These are phyloP conservation scores for human DNA, from an alignment of 2,113 vertebrate genomes.

Conservation along the genomic window GRCh38 chr16:82044001-82044500, in stretches of 20 bases:
- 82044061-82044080: background rate
- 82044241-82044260: background rate
- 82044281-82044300: background rate
- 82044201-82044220: background rate
- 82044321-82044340: background rate
- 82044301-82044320: background rate
- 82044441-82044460: background rate
- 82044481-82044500: too few relatives aligned
- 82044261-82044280: background rate
- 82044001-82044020: background rate
- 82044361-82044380: background rate
- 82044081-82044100: background rate
- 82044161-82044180: background rate
- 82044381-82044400: background rate
- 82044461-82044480: background rate
- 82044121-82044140: constrained; percentile 1
- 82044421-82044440: background rate
- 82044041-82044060: background rate
- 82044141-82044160: background rate
- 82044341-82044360: too few relatives aligned
- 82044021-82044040: background rate
- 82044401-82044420: background rate
- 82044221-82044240: background rate
- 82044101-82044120: background rate
- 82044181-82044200: background rate